Evolutionary conservation across 1,140 invertebrate genomes (phyloP).

Genomic region (Rhizoglyphus robini): DNA sequence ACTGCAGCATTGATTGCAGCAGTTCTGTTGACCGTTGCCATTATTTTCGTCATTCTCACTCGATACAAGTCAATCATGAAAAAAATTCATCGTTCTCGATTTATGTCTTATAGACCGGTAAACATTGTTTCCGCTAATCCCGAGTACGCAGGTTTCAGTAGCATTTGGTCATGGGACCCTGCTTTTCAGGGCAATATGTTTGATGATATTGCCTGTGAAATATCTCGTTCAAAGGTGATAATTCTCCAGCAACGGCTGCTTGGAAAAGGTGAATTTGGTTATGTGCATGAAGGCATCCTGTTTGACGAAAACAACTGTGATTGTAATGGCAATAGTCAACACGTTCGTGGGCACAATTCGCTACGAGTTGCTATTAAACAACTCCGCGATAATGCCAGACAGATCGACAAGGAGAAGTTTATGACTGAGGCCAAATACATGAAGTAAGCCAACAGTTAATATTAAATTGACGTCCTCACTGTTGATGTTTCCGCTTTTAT

Average conservation of each 20-base stretch:
- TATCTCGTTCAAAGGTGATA: background rate
- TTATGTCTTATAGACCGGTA: background rate
- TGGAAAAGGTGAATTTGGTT: constrained; percentile 14
- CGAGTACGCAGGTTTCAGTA: background rate
- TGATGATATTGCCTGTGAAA: background rate
- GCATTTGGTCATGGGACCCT: background rate
- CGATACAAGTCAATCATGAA: background rate
- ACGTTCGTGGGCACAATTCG: background rate
- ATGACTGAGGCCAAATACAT: constrained; percentile 90
- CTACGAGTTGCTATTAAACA: constrained; percentile 17
- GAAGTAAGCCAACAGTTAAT: constrained; percentile 75
- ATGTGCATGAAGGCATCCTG: background rate
- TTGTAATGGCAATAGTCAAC: background rate
- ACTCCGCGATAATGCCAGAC: constrained; percentile 70
- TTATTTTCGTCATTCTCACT: background rate
- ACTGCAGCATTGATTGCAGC: background rate
- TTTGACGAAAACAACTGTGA: background rate
- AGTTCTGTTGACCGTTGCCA: background rate
- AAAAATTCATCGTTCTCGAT: background rate
- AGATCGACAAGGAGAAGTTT: constrained; percentile 80
- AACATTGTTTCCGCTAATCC: background rate
- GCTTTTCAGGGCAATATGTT: background rate
- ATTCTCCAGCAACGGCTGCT: background rate
- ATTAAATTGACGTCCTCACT: constrained; percentile 56
- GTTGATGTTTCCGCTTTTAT: background rate